Base-by-base conservation (phyloP, 1,140 invertebrate species). In the Heliothis subflexa region DNA sequence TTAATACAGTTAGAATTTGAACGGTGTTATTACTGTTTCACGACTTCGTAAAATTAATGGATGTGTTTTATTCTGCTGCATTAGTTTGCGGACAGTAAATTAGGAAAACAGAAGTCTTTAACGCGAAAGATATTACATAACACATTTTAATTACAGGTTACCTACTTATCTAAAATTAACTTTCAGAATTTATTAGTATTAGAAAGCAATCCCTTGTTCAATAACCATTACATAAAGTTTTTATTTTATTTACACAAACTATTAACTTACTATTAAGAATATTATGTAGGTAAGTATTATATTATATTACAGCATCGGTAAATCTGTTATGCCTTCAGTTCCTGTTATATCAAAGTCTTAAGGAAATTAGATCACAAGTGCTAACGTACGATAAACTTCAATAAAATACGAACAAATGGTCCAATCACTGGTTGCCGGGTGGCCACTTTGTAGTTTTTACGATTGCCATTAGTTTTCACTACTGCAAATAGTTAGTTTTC, bases 351-450 rank as follows among this genome's bases (percentile, higher is more conserved):
- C 16, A 68, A 70, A 50, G 21, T 25, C 5, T 21, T 13, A n/a
- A 70, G 47, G 66, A 50, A 28, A 50, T 50, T 70, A 70, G 3
- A 70, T 52, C 21, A 28, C 47, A 70, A 21, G 18, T 49, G 52
- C 66, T 52, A 75, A 68, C 40, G 61, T 70, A 70, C 49, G 73
- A 49, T 33, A 76, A 52, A 76, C 0, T 64, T 64, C 73, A 76
- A 76, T 76, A 16, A 76, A 76, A 64, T 64, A 33, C 40, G 21
- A 64, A 68, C 74, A 77, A 77, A 77, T 77, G 74, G 72, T 49
- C 91, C 91, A 93, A 93, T 93, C 89, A 89, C 21, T 52, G 62
- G 49, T 33, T 49, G 79, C 86, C 91, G 79, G 83, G 85, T 91
- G 83, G 87, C 79, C 70, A 57, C 71, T 78, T 55, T 55, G 76